A percentile compares a stretch with the other conserved stretches of the same genome.
Evolutionary conservation across 2,797 vertebrate species (phyloP).

Genomic region (Eidolon dupreanum): DNA sequence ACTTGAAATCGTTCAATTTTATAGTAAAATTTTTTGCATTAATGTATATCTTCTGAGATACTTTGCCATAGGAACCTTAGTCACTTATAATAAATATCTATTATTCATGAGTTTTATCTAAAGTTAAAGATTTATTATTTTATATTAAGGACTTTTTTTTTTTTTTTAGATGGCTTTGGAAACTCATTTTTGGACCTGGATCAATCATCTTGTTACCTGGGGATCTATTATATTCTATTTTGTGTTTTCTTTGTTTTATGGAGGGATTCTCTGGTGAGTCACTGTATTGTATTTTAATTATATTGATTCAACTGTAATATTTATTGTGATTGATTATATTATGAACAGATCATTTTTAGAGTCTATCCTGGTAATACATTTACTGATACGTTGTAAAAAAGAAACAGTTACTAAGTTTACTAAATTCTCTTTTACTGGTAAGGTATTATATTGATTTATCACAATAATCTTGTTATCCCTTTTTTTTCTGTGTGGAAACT

Average conservation of each 20-base stretch:
- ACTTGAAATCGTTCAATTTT: not conserved
- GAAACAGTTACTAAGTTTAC: not conserved
- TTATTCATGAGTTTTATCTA: constrained; percentile 46
- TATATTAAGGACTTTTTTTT: not conserved
- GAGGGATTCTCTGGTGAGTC: constrained; percentile 97
- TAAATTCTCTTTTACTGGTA: not conserved
- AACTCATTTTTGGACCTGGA: constrained; percentile 99
- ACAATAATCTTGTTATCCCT: not conserved
- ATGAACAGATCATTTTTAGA: constrained; percentile 43
- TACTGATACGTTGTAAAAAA: not conserved
- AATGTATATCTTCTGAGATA: constrained; percentile 23
- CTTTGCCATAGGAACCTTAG: not conserved
- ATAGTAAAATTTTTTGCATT: not conserved
- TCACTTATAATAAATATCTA: not conserved
- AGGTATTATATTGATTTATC: not conserved
- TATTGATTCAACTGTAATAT: not conserved
- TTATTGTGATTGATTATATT: constrained; percentile 23
- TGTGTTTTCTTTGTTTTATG: constrained; percentile 98
- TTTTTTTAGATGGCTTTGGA: constrained; percentile 94
- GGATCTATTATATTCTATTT: constrained; percentile 99
- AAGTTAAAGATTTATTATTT: not conserved
- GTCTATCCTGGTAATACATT: not conserved
- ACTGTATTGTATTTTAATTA: constrained; percentile 37
- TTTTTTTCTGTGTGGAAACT: constrained; percentile 20
- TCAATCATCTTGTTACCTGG: constrained; percentile 99